Conservation (phyloP, 2,113 vertebrate species). For the Cynopterus brachyotis region DNA sequence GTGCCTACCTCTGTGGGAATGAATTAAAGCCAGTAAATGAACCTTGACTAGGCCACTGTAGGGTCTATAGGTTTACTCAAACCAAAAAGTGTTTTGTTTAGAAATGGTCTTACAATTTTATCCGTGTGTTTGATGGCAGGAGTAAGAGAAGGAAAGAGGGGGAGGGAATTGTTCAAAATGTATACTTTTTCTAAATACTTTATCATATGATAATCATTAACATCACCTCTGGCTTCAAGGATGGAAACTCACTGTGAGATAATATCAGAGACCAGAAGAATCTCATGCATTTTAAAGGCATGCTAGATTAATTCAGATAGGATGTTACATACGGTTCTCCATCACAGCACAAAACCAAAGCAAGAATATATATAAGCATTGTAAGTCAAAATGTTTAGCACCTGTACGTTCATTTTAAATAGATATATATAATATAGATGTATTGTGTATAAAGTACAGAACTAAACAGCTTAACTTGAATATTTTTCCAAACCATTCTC, state of each 20-base stretch:
- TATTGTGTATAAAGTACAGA: background rate
- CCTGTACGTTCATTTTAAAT: background rate
- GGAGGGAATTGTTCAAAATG: background rate
- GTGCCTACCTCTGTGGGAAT: background rate
- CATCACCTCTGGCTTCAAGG: background rate
- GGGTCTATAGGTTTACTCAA: background rate
- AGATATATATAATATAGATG: background rate
- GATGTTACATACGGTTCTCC: background rate
- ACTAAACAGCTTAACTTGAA: background rate
- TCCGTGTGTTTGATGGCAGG: background rate
- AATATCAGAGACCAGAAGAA: background rate
- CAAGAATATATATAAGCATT: background rate
- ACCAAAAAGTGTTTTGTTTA: background rate
- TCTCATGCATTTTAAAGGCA: background rate
- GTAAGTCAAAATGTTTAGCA: background rate
- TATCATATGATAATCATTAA: background rate
- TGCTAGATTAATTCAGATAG: background rate
- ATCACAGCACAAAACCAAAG: background rate
- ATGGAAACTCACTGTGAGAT: background rate
- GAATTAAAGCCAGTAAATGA: conserved; percentile 22
- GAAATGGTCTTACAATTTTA: background rate
- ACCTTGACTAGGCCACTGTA: background rate
- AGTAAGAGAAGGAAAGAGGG: background rate
- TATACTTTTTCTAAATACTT: conserved; percentile 8
- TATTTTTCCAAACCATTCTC: background rate